Conservation (phyloP, 1,140 invertebrate genomes). For the Drosophila nannoptera region DNA sequence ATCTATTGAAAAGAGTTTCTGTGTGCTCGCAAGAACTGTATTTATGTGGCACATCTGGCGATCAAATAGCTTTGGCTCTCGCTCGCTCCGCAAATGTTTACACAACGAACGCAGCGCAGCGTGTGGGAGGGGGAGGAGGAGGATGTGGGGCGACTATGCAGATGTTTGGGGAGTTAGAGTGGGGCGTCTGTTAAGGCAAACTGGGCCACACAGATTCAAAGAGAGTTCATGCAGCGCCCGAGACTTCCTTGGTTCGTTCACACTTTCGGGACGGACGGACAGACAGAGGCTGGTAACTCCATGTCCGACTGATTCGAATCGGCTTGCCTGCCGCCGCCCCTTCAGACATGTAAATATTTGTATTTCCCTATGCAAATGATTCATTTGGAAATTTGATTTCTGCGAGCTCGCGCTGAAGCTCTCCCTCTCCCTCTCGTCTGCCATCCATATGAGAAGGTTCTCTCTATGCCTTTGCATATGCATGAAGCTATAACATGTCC, state of each 20-base stretch:
- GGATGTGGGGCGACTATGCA: neutral
- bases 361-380: slow-evolving; percentile 37
- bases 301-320: slow-evolving; percentile 16
- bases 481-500: neutral
- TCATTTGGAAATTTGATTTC: slow-evolving; percentile 28
- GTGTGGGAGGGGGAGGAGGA: neutral
- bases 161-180: neutral
- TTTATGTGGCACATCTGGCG: slow-evolving; percentile 64
- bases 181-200: slow-evolving; percentile 44
- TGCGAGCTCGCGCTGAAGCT: neutral
- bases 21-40: slow-evolving; percentile 35
- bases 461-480: neutral
- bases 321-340: too few relatives aligned
- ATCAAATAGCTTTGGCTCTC: slow-evolving; percentile 50
- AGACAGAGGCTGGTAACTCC: too few relatives aligned
- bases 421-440: too few relatives aligned
- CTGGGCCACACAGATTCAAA: slow-evolving; percentile 49
- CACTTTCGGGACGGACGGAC: slow-evolving; percentile 55
- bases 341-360: slow-evolving; percentile 35
- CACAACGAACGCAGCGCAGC: slow-evolving; percentile 34
- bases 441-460: neutral
- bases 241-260: slow-evolving; percentile 64
- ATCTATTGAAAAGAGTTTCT: slow-evolving; percentile 9
- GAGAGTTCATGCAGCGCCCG: slow-evolving; percentile 30
- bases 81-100: slow-evolving; percentile 61